phyloP scores from a whole-genome alignment of 2,888 invertebrate species.

The Psylliodes chrysocephalus region DNA sequence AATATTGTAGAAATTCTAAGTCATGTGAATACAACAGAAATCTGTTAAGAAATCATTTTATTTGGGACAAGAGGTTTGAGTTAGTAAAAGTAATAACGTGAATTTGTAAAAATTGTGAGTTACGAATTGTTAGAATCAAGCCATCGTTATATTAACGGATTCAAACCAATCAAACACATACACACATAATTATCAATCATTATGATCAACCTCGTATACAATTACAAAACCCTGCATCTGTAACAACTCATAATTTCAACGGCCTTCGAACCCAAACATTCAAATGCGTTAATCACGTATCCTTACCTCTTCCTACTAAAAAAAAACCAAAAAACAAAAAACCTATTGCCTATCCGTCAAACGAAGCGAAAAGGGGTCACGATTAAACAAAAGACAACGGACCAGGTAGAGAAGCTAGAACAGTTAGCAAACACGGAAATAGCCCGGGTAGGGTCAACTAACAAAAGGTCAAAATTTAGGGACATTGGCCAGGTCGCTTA shows the following conservation, averaged over 20 bases:
- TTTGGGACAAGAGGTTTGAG: too few relatives aligned
- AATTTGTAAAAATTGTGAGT: too few relatives aligned
- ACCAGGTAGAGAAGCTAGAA: slow-evolving; percentile 43
- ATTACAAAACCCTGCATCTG: background rate
- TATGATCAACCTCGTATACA: too few relatives aligned
- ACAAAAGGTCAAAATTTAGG: slow-evolving; percentile 59
- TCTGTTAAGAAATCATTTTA: too few relatives aligned
- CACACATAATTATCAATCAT: too few relatives aligned
- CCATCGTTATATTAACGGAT: too few relatives aligned
- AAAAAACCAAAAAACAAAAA: slow-evolving; percentile 3
- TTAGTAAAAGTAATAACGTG: too few relatives aligned
- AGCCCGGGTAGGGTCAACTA: slow-evolving; percentile 48
- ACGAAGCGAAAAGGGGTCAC: slow-evolving; percentile 41
- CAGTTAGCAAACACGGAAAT: slow-evolving; percentile 45
- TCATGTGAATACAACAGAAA: too few relatives aligned
- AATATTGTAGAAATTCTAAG: too few relatives aligned
- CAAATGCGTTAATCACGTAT: slow-evolving; percentile 13
- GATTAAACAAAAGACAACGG: slow-evolving; percentile 42
- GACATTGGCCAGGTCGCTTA: slow-evolving; percentile 54
- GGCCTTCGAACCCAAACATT: background rate
- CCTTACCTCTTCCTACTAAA: background rate
- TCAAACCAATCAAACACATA: too few relatives aligned
- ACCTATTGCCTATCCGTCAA: slow-evolving; percentile 25
- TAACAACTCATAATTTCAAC: background rate
- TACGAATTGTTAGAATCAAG: too few relatives aligned